Percentiles rank a stretch among this genome's conserved stretches.
These are phyloP conservation scores for Dermochelys coriacea DNA, from an alignment of 2,797 vertebrate species.

Conservation along the genomic window DNA sequence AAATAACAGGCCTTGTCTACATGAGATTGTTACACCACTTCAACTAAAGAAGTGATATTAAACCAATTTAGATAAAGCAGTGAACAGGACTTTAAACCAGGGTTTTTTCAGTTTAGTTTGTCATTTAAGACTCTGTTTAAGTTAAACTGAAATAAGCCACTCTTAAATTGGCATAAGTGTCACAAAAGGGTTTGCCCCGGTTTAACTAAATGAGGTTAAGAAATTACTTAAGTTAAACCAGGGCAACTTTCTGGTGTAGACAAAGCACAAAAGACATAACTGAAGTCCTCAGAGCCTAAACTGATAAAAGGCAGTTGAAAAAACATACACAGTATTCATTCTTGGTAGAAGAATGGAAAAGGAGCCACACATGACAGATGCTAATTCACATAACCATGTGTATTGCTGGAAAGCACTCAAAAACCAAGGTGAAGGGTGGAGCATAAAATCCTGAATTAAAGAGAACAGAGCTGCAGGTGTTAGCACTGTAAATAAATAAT, in stretches of 20 bases:
- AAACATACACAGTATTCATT: background rate
- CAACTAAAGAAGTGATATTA: slow-evolving; percentile 11
- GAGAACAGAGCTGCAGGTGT: background rate
- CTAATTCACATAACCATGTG: fast-evolving
- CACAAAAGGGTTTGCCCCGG: background rate
- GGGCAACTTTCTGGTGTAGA: background rate
- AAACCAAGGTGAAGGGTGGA: background rate
- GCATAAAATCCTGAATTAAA: background rate
- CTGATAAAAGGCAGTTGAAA: background rate
- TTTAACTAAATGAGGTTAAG: slow-evolving; percentile 41
- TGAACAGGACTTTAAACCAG: slow-evolving; percentile 46
- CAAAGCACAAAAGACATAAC: background rate
- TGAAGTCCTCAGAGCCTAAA: slow-evolving; percentile 15
- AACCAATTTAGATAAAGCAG: slow-evolving; percentile 38
- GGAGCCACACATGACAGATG: background rate
- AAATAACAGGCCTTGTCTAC: background rate
- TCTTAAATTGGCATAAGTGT: slow-evolving; percentile 41
- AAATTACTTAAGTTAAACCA: slow-evolving; percentile 22
- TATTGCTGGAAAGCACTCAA: background rate
- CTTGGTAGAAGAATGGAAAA: background rate
- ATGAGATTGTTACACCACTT: background rate
- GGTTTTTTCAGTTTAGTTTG: slow-evolving; percentile 42
- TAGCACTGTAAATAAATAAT: background rate
- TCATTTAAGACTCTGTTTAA: slow-evolving; percentile 34
- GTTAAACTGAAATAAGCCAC: slow-evolving; percentile 38